Evolutionary conservation across 2,113 vertebrate genomes (phyloP).

Genomic region (Platycercus adscitus): DNA sequence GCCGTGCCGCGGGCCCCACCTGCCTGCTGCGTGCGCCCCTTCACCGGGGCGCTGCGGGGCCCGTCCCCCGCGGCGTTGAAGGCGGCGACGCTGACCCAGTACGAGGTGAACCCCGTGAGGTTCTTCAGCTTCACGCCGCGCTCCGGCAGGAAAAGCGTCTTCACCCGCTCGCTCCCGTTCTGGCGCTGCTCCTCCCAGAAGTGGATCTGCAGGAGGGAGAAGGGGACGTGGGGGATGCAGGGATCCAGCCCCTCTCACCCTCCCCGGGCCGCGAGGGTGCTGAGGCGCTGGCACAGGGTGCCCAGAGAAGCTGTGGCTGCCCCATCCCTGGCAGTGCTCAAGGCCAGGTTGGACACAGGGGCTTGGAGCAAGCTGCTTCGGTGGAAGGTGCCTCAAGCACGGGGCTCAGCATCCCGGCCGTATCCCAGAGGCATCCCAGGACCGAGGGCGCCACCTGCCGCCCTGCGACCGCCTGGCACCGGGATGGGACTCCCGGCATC

Average conservation of each 20-base stretch:
- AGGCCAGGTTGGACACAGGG: neutral
- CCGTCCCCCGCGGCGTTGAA: conserved; percentile 95
- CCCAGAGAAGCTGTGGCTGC: neutral
- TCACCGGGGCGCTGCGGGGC: conserved; percentile 83
- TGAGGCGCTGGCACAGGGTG: neutral
- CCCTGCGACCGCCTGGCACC: neutral
- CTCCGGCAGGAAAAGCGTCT: conserved; percentile 92
- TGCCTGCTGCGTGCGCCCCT: conserved; percentile 91
- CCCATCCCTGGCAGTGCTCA: neutral
- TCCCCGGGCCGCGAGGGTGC: neutral
- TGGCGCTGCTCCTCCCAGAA: conserved; percentile 90
- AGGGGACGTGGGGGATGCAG: fast-evolving
- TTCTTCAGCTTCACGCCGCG: conserved; percentile 92
- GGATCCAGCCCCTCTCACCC: fast-evolving
- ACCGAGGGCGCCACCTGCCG: conserved; percentile 47
- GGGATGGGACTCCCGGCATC: neutral
- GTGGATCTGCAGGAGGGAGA: conserved; percentile 82
- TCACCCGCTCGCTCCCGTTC: conserved; percentile 85
- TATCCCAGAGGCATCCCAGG: neutral
- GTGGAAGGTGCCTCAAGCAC: fast-evolving
- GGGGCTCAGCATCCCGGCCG: neutral
- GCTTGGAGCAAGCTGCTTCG: too few relatives aligned
- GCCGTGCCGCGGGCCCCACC: conserved; percentile 69
- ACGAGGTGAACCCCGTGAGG: conserved; percentile 92
- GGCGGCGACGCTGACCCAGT: conserved; percentile 91